These are phyloP conservation scores for Anser cygnoides DNA, from an alignment of 2,113 vertebrate species.

Conservation along the genomic window DNA sequence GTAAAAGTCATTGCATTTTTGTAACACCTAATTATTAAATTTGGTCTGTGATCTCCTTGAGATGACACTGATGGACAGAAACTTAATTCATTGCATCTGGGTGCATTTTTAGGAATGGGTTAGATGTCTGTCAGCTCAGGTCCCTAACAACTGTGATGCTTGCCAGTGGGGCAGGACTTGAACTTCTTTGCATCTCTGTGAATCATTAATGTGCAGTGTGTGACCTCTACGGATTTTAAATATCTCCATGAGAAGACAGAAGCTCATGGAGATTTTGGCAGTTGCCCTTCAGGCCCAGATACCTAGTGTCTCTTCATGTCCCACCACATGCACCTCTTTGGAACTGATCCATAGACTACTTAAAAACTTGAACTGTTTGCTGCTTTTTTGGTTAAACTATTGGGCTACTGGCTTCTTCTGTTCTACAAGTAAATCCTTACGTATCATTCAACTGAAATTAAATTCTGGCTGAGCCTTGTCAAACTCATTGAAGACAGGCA, in stretches of 20 bases:
- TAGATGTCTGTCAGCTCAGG: background rate
- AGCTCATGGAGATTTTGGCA: background rate
- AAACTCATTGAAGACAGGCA: background rate
- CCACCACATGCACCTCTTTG: background rate
- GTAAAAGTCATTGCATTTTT: background rate
- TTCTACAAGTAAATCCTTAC: background rate
- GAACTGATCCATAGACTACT: rapidly evolving
- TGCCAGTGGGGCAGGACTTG: background rate
- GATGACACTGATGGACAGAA: background rate
- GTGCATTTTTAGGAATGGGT: background rate
- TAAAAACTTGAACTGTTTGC: background rate
- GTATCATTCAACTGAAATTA: background rate
- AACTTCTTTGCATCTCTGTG: background rate
- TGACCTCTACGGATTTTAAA: background rate
- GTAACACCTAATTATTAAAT: background rate
- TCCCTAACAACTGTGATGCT: background rate
- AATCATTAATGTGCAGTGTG: background rate
- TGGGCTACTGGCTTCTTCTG: background rate
- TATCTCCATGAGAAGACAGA: background rate
- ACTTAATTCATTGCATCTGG: background rate
- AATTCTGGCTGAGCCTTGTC: background rate
- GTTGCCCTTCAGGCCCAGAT: background rate
- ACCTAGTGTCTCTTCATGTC: background rate
- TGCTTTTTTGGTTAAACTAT: background rate
- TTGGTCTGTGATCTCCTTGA: background rate